Percentiles rank a stretch among this genome's conserved stretches.
Evolutionary conservation across 2,113 vertebrate species (phyloP).

Genomic region (Misgurnus mizolepis): DNA sequence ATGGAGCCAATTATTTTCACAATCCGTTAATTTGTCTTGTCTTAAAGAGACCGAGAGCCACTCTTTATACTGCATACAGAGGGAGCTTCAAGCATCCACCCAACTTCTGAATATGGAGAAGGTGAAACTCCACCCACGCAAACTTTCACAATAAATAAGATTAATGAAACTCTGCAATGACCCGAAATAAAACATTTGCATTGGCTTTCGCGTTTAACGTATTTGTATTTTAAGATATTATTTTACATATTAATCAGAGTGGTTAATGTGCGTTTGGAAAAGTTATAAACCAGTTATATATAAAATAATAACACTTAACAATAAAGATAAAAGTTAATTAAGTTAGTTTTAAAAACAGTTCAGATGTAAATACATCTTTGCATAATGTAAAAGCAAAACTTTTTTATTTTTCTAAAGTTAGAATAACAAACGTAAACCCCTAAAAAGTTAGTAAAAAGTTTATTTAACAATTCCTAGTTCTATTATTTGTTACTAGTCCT

Average conservation of each 20-base stretch:
- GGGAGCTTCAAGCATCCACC: conserved; percentile 76
- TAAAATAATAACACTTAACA: background rate
- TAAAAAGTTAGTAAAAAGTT: background rate
- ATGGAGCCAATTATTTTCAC: conserved; percentile 57
- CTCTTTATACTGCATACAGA: conserved; percentile 87
- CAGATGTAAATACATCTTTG: no score
- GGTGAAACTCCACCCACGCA: conserved; percentile 82
- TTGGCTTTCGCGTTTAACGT: conserved; percentile 55
- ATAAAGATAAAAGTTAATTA: no score
- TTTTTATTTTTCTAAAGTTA: background rate
- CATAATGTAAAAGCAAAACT: no score
- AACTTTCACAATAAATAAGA: conserved; percentile 62
- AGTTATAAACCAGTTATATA: background rate
- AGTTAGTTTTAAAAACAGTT: no score
- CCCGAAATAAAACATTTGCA: conserved; percentile 60
- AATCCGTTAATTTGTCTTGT: conserved; percentile 79
- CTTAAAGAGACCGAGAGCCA: conserved; percentile 74
- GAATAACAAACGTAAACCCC: background rate
- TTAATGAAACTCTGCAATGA: conserved; percentile 47
- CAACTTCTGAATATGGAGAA: conserved; percentile 78
- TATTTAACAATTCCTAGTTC: background rate
- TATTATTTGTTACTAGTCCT: background rate
- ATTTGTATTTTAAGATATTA: conserved; percentile 51
- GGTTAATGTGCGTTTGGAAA: conserved; percentile 11
- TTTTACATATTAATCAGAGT: conserved; percentile 10